phyloP scores from a whole-genome alignment of 2,797 vertebrate genomes.

The Erethizon dorsatum region DNA sequence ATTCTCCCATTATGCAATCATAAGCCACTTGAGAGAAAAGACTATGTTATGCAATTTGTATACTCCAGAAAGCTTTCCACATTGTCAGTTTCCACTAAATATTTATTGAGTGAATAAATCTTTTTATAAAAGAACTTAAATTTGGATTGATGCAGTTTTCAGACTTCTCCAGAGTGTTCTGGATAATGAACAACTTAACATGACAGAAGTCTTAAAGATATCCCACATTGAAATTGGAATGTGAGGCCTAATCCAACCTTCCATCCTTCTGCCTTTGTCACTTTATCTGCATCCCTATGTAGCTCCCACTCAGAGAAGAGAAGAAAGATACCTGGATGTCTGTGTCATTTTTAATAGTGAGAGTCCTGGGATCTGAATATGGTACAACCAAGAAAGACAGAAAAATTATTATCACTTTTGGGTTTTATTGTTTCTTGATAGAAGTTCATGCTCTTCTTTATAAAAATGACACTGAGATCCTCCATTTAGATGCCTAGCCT shows the following conservation, averaged over 20 bases:
- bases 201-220: neutral
- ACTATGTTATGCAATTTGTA: constrained; percentile 53
- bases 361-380: neutral
- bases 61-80: constrained; percentile 65
- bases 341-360: neutral
- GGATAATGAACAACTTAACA: constrained; percentile 61
- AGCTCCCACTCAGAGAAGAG: neutral
- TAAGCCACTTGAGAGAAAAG: constrained; percentile 71
- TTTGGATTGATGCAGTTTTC: constrained; percentile 69
- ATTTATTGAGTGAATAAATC: constrained; percentile 80
- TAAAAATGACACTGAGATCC: neutral
- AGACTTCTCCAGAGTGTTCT: constrained; percentile 58
- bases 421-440: constrained; percentile 65
- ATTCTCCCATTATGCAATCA: constrained; percentile 62
- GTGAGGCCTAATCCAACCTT: neutral
- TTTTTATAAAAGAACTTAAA: constrained; percentile 74
- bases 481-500: neutral
- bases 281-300: neutral
- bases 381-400: neutral
- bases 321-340: neutral
- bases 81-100: constrained; percentile 81
- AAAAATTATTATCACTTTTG: neutral
- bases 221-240: neutral
- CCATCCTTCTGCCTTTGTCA: neutral
- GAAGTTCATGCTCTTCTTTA: neutral